Percentiles rank a stretch among this genome's conserved stretches.
Evolutionary conservation across 1,140 invertebrate species (phyloP).

Genomic region (Pogonognathellus flavescens): DNA sequence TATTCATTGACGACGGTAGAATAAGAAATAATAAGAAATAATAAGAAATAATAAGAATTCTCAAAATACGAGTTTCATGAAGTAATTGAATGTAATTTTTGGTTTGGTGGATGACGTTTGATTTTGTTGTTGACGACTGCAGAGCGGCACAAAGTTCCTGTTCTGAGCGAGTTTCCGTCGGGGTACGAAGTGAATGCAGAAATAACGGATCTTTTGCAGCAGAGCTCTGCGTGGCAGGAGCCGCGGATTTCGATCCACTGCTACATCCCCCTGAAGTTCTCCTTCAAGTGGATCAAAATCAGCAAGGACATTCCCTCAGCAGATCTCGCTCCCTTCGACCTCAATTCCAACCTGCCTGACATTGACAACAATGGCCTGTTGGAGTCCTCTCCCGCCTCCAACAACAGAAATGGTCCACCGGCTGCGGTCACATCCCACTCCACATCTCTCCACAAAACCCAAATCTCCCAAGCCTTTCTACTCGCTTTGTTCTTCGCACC

Average conservation of each 20-base stretch:
- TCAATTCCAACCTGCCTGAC: background rate
- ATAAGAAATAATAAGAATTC: no score
- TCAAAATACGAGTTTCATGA: background rate
- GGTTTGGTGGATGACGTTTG: no score
- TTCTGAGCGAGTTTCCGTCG: conserved; percentile 43
- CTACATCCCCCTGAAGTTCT: conserved; percentile 58
- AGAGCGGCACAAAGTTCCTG: conserved; percentile 56
- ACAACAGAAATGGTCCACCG: background rate
- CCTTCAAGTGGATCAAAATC: conserved; percentile 61
- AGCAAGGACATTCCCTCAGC: conserved; percentile 34
- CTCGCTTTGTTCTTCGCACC: no score
- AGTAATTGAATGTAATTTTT: no score
- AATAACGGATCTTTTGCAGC: conserved; percentile 53
- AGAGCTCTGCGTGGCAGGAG: background rate
- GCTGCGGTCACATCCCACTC: background rate
- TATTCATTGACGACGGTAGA: conserved; percentile 58
- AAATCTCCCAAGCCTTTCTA: no score
- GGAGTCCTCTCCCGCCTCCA: no score
- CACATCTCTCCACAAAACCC: background rate
- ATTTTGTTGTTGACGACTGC: no score
- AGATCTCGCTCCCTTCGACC: conserved; percentile 24
- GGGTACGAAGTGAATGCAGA: conserved; percentile 59
- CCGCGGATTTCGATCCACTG: conserved; percentile 41
- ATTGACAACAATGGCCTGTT: background rate
- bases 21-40: no score